These are phyloP conservation scores for Symphodus melops DNA, from an alignment of 2,113 vertebrate genomes.

Conservation along the genomic window DNA sequence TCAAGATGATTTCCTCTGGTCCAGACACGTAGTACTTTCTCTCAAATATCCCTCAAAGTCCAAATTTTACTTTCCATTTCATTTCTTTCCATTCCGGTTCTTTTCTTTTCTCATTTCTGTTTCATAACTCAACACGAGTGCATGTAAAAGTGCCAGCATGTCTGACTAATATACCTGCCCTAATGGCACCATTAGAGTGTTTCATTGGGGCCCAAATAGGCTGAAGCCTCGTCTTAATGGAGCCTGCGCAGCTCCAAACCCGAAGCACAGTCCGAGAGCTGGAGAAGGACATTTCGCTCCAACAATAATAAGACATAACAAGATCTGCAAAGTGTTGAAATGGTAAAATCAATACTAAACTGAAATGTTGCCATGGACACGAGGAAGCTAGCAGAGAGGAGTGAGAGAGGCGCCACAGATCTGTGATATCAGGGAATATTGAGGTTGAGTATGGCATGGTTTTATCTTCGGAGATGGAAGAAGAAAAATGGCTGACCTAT, in stretches of 20 bases:
- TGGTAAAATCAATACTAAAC: conserved; percentile 76
- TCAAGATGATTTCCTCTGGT: background rate
- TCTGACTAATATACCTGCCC: conserved; percentile 65
- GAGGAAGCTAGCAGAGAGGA: conserved; percentile 40
- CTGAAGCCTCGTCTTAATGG: conserved; percentile 65
- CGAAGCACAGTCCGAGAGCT: conserved; percentile 52
- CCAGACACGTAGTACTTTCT: background rate
- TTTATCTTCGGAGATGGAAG: conserved; percentile 47
- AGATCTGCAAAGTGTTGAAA: conserved; percentile 76
- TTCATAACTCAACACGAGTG: conserved; percentile 14
- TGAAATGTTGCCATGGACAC: conserved; percentile 77
- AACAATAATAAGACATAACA: conserved; percentile 72
- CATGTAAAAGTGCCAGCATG: conserved; percentile 32
- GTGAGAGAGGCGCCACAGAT: conserved; percentile 41
- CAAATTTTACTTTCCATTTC: background rate
- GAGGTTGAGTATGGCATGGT: conserved; percentile 39
- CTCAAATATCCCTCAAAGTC: conserved; percentile 8
- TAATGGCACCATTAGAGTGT: conserved; percentile 69
- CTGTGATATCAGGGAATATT: conserved; percentile 25
- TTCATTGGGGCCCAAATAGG: conserved; percentile 63
- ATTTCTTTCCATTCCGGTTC: conserved; percentile 2
- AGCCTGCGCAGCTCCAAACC: conserved; percentile 38
- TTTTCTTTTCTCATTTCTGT: background rate
- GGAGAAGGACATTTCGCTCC: conserved; percentile 61
- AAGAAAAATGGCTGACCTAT: conserved; percentile 33